These are phyloP conservation scores for Apostichopus japonicus DNA, from an alignment of 35 echinoderm and acorn worm genomes.

Conservation along the genomic window DNA sequence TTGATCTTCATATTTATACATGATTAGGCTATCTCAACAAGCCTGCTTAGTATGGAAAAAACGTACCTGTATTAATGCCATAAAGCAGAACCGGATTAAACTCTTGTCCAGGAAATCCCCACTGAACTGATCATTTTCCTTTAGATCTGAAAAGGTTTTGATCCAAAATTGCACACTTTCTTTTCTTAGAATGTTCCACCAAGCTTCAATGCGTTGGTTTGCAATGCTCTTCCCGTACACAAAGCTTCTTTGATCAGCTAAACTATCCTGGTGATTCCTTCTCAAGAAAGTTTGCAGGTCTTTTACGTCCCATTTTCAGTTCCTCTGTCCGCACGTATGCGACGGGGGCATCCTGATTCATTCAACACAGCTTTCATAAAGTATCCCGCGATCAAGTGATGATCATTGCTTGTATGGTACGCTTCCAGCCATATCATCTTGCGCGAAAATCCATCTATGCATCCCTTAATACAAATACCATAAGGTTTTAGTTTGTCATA, in stretches of 20 bases:
- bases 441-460: constrained; percentile 69
- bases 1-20: too few relatives aligned
- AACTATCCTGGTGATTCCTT: constrained; percentile 55
- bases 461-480: not conserved
- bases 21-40: not conserved
- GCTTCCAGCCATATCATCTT: constrained; percentile 73
- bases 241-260: constrained; percentile 67
- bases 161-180: constrained; percentile 77
- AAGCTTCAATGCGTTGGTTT: constrained; percentile 76
- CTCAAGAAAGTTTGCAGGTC: constrained; percentile 59
- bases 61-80: constrained; percentile 72
- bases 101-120: constrained; percentile 70
- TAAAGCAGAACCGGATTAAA: constrained; percentile 67
- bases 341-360: constrained; percentile 9
- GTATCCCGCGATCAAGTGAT: constrained; percentile 69
- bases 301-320: constrained; percentile 68
- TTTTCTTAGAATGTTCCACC: constrained; percentile 80
- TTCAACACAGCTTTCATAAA: constrained; percentile 63
- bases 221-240: constrained; percentile 67
- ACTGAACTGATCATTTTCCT: constrained; percentile 63
- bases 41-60: not conserved
- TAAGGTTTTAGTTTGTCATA: too few relatives aligned
- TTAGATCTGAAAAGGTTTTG: constrained; percentile 66
- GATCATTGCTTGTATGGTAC: constrained; percentile 71
- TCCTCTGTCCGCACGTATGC: constrained; percentile 61